phyloP scores from a whole-genome alignment of 1,140 invertebrate genomes.

The Periplaneta americana region DNA sequence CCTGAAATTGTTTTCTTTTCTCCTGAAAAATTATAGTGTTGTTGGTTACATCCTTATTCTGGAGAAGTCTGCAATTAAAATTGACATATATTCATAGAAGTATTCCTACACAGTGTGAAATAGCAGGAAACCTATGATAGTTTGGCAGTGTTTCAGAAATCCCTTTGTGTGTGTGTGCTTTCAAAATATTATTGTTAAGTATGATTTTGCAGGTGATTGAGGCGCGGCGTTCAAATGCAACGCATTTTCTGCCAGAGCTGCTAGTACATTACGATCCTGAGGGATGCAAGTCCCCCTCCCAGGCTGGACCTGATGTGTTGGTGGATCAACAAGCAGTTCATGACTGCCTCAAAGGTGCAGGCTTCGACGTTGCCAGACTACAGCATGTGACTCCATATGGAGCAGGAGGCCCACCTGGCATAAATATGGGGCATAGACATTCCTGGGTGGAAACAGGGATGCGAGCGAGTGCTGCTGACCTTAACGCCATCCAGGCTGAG shows the following conservation, averaged over 20 bases:
- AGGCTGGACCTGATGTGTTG: conserved; percentile 53
- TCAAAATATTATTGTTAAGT: too few species aligned
- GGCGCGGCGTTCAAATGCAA: conserved; percentile 51
- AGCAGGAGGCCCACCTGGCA: conserved; percentile 18
- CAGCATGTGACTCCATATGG: conserved; percentile 39
- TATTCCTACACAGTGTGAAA: too few species aligned
- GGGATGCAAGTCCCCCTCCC: conserved; percentile 33
- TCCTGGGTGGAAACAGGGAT: conserved; percentile 67
- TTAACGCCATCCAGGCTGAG: conserved; percentile 54
- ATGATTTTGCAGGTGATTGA: conserved; percentile 60
- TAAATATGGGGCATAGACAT: conserved; percentile 45
- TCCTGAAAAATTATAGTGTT: too few species aligned
- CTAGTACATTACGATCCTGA: conserved; percentile 46
- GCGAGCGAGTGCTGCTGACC: conserved; percentile 34
- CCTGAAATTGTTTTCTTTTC: too few species aligned
- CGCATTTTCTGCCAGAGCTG: conserved; percentile 62
- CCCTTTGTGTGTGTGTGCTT: too few species aligned
- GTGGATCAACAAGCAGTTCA: conserved; percentile 66
- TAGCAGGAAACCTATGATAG: too few species aligned
- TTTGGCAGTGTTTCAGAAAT: too few species aligned
- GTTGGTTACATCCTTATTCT: too few species aligned
- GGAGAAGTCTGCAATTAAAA: too few species aligned
- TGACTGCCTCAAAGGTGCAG: conserved; percentile 61
- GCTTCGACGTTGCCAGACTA: conserved; percentile 40
- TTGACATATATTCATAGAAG: too few species aligned